Evolutionary conservation across 2,888 invertebrate genomes (phyloP).

Genomic region (Cheilosia urbana): DNA sequence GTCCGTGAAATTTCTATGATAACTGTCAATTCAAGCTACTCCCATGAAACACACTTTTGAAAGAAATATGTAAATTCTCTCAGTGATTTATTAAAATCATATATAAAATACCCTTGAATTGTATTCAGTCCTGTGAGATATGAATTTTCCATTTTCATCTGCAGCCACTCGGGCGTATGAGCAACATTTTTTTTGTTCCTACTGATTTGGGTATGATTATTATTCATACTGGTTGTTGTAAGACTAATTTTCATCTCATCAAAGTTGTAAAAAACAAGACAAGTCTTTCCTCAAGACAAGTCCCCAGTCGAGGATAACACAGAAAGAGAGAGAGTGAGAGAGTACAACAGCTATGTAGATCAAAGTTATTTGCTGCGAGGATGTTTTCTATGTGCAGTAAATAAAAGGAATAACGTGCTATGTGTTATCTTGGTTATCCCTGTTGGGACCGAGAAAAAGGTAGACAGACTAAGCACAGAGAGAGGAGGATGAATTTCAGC

Average conservation of each 20-base stretch:
- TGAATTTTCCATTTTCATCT: conserved; percentile 4
- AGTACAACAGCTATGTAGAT: not conserved
- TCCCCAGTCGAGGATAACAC: not conserved
- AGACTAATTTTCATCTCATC: conserved; percentile 40
- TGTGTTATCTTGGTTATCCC: not conserved
- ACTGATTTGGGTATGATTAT: conserved; percentile 27
- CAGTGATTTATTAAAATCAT: conserved; percentile 51
- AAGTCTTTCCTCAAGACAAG: not conserved
- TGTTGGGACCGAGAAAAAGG: not conserved
- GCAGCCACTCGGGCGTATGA: conserved; percentile 45
- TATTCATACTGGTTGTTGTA: conserved; percentile 30
- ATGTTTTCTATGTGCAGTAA: conserved; percentile 12
- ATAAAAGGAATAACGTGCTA: conserved; percentile 33
- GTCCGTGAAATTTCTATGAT: conserved; percentile 20
- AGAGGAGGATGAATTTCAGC: conserved; percentile 38
- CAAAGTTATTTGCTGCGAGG: conserved; percentile 2
- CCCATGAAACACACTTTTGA: not conserved
- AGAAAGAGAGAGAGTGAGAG: too few relatives aligned
- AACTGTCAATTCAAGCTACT: conserved; percentile 36
- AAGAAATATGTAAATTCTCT: conserved; percentile 43
- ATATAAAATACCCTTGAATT: conserved; percentile 33
- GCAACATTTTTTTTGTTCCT: conserved; percentile 8
- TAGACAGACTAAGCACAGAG: not conserved
- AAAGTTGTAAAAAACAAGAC: not conserved
- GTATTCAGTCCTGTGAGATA: conserved; percentile 6